A percentile compares a stretch with the other conserved stretches of the same genome.
These are phyloP conservation scores for Eupelmus urozonus DNA, from an alignment of 2,888 invertebrate species.

Conservation along the genomic window DNA sequence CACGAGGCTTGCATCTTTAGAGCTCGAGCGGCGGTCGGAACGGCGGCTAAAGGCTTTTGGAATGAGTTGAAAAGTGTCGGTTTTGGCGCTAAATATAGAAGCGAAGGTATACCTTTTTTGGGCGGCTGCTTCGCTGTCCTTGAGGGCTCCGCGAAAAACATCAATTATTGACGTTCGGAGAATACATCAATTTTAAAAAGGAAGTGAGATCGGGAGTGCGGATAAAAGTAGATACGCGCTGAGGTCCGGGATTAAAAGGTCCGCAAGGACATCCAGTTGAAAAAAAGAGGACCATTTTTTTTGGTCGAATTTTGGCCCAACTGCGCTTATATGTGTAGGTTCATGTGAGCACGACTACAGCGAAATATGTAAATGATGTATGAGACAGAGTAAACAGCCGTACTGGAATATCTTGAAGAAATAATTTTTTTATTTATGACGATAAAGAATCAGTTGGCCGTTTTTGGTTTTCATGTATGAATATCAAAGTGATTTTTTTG, in stretches of 20 bases:
- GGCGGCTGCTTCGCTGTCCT: not conserved
- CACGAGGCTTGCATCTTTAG: not conserved
- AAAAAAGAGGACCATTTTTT: conserved; percentile 11
- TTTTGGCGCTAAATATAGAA: conserved; percentile 9
- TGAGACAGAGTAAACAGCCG: not conserved
- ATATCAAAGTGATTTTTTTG: no score
- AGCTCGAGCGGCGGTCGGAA: not conserved
- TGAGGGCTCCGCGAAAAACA: conserved; percentile 10
- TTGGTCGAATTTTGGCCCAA: not conserved
- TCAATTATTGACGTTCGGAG: not conserved
- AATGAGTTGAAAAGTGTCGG: not conserved
- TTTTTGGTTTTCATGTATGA: no score
- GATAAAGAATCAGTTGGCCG: not conserved
- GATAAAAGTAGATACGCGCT: conserved; percentile 26
- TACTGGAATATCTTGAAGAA: not conserved
- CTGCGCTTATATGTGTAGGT: no score
- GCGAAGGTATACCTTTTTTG: not conserved
- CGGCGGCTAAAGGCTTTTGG: not conserved
- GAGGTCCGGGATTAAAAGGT: conserved; percentile 23
- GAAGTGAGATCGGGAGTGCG: conserved; percentile 11
- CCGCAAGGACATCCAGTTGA: conserved; percentile 36
- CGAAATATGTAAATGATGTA: not conserved
- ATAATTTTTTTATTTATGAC: not conserved
- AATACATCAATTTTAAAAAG: conserved; percentile 23
- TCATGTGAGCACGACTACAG: no score